Conservation (phyloP, 2,888 invertebrate genomes). For the Quadroppia sp. region DNA sequence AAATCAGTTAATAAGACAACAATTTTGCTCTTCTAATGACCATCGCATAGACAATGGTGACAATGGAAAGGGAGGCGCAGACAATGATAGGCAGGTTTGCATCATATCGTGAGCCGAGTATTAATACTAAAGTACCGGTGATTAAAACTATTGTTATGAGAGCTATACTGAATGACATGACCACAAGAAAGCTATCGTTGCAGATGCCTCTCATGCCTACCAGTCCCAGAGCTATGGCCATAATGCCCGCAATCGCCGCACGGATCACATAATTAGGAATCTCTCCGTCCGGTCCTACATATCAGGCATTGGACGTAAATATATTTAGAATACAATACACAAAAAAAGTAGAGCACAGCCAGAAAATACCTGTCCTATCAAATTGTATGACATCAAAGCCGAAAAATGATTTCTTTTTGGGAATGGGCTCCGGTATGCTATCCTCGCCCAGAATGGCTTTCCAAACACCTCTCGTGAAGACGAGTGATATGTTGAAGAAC, state of each 20-base stretch:
- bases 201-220: constrained; percentile 20
- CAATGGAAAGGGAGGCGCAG: constrained; percentile 30
- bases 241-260: constrained; percentile 9
- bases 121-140: constrained; percentile 10
- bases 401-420: constrained; percentile 25
- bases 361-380: not conserved
- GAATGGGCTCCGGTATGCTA: constrained; percentile 6
- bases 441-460: constrained; percentile 24
- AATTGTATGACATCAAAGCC: constrained; percentile 25
- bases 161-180: not conserved
- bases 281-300: constrained; percentile 21
- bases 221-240: constrained; percentile 22
- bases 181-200: constrained; percentile 26
- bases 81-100: constrained; percentile 25
- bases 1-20: constrained; percentile 16
- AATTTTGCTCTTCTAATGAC: constrained; percentile 12
- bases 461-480: constrained; percentile 24
- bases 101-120: constrained; percentile 16
- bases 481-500: constrained; percentile 21
- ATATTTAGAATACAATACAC: not conserved
- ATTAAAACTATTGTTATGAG: not conserved
- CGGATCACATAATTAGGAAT: constrained; percentile 25
- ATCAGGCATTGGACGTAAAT: not conserved
- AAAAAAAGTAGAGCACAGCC: not conserved
- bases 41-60: constrained; percentile 10